Base-by-base conservation (phyloP, 1,140 invertebrate genomes). In the Pachypeltis micranthus region DNA sequence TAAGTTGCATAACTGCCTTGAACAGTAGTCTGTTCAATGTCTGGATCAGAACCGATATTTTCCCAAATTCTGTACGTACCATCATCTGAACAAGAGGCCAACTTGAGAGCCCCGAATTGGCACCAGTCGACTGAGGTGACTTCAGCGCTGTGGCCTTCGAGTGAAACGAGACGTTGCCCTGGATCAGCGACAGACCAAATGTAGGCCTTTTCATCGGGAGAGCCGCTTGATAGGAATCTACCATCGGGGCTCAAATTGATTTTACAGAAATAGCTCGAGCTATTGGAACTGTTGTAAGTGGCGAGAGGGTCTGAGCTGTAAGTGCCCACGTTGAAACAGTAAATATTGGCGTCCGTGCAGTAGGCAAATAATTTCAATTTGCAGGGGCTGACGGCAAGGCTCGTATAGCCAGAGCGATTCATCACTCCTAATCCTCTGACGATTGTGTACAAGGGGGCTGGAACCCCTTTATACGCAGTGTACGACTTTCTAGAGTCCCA, bases 401-500 rank as follows among this genome's bases (percentile, higher is more conserved):
- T 90, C 3, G 89, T 88, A 72, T 87, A 92, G 1, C 90, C 91
- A 69, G 79, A 79, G 65, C 83, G 83, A 60, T 76, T 78, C 1
- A 80, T 83, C 44, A 80, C 83, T 2, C 86, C 86, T 28, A 79
- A 78, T 71, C 90, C 88, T 51, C 47, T 51, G 0, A 83, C 80
- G 63, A 93, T 79, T 1, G 77, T 78, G 69, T 85, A 78, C 67
- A 86, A 85, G 0, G 90, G 83, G 31, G 85, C 67, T 0, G 90
- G 86, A 29, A 85, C 82, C 51, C 80, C 79, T 70, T 83, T 86
- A 64, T 83, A 44, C 10, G 76, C 76, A 1, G 79, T 81, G 69
- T 92, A 91, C 68, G 84, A 88, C 70, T 90, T 88, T 27, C 91
- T 73, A 14, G 92, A 69, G 75, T 94, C 91, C 91, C 91, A 94